Percentiles rank a stretch among this genome's conserved stretches.
Conservation (phyloP, 2,797 vertebrate species). For the Myotis pilosus region DNA sequence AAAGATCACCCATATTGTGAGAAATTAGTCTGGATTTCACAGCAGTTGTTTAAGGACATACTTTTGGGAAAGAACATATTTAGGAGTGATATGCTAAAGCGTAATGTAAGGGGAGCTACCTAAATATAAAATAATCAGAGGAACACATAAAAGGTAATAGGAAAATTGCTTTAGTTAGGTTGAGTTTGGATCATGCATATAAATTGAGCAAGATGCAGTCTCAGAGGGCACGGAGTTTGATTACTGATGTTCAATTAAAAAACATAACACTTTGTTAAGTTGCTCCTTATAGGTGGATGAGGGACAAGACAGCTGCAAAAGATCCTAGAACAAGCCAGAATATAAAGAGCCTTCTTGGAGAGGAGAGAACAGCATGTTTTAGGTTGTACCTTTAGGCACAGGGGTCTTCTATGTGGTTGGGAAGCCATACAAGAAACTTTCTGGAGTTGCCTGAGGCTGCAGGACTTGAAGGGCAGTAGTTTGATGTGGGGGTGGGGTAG, state of each 20-base stretch:
- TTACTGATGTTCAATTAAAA: slow-evolving; percentile 1
- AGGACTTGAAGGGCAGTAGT: not conserved
- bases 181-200: not conserved
- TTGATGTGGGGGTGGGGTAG: not conserved
- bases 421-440: not conserved
- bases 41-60: not conserved
- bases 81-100: not conserved
- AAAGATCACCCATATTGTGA: not conserved
- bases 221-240: not conserved
- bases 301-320: not conserved
- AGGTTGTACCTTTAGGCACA: not conserved
- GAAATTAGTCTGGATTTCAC: not conserved
- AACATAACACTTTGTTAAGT: not conserved
- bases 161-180: not conserved
- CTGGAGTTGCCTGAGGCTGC: not conserved
- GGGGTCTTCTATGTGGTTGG: not conserved
- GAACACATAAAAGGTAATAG: not conserved
- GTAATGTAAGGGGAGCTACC: not conserved
- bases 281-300: not conserved
- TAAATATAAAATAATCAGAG: slow-evolving; percentile 29
- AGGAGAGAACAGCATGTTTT: not conserved
- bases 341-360: not conserved
- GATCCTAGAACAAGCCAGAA: not conserved
- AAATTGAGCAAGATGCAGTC: not conserved
- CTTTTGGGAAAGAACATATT: not conserved